Conservation (phyloP, 2,888 invertebrate genomes). For the Corbicula japonica region DNA sequence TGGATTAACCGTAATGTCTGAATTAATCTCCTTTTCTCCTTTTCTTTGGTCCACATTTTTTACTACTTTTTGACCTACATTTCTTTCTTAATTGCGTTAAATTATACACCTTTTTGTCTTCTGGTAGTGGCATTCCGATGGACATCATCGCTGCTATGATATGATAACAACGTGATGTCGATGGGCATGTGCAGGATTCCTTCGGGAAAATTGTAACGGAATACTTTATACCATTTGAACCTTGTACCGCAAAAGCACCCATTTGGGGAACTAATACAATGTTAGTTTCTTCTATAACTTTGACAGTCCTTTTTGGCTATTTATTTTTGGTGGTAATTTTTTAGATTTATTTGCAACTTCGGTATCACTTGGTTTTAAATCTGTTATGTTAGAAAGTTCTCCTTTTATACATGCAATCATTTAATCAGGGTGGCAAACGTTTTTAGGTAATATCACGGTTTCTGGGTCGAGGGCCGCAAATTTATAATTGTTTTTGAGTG, state of each 20-base stretch:
- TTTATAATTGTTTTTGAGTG: too few relatives aligned
- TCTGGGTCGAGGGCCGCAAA: background rate
- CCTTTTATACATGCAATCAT: background rate
- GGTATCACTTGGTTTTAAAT: background rate
- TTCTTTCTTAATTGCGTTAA: constrained; percentile 29
- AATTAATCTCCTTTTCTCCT: constrained; percentile 31
- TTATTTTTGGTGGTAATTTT: too few relatives aligned
- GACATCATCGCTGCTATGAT: constrained; percentile 13
- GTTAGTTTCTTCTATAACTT: background rate
- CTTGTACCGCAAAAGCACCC: constrained; percentile 17
- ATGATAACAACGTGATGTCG: constrained; percentile 16
- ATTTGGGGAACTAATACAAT: constrained; percentile 14
- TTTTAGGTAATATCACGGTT: background rate
- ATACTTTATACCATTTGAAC: constrained; percentile 13
- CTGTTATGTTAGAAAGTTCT: background rate
- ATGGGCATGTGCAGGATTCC: constrained; percentile 12
- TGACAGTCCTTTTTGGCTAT: too few relatives aligned
- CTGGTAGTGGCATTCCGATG: constrained; percentile 1
- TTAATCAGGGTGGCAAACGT: background rate
- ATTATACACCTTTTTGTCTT: constrained; percentile 3
- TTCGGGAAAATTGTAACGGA: constrained; percentile 14
- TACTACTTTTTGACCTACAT: constrained; percentile 11
- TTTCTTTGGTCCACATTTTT: constrained; percentile 26
- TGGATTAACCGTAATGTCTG: background rate
- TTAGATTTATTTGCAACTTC: too few relatives aligned